Base-by-base conservation (phyloP, 1,140 invertebrate species). In the Idris sp. region DNA sequence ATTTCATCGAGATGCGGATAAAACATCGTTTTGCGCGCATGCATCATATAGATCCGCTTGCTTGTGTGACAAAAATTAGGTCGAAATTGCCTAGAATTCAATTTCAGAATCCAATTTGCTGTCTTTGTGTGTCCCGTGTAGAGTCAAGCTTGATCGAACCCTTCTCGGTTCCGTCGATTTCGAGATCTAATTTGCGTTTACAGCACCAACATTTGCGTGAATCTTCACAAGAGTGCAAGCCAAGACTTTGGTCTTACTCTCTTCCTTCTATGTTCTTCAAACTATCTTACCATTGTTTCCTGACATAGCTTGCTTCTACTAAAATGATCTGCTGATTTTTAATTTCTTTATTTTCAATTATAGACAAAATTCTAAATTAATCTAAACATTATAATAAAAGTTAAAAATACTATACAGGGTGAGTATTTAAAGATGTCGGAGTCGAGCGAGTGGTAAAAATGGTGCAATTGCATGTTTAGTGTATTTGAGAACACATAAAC, bases 181-280 rank as follows among this genome's bases (percentile, higher is more conserved):
- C 53, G 61, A 61, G 61, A 76, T 76, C 65, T 76, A 71, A 71
- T 76, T 76, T 71, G 74, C 73, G 58, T 76, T 76, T 71, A 71
- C 65, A 76, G 46, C 59, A 22, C 25, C 36, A 35, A 46, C 59
- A 62, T 69, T 69, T 68, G 64, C 74, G 59, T 22, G 61, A 71
- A 61, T 67, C 49, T 48, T 59, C 31, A 18, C 59, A 9, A 41
- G 30, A 43, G 43, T 35, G 36, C 35, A 53, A 53, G 31, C 62
- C 54, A 64, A 59, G 69, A 59, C 61, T 56, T 49, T 49, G 44
- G 56, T 40, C 25, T 49, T n/a, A 10, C 25, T 30, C 18, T 44
- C 36, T 44, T 13, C 14, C 18, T 22, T 48, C 9, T 28, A 9
- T 18, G 40, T 58, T 49, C 46, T 33, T 35, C 44, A 46, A 69